Base-by-base conservation (phyloP, 2,113 vertebrate species). In the Seriola aureovittata region DNA sequence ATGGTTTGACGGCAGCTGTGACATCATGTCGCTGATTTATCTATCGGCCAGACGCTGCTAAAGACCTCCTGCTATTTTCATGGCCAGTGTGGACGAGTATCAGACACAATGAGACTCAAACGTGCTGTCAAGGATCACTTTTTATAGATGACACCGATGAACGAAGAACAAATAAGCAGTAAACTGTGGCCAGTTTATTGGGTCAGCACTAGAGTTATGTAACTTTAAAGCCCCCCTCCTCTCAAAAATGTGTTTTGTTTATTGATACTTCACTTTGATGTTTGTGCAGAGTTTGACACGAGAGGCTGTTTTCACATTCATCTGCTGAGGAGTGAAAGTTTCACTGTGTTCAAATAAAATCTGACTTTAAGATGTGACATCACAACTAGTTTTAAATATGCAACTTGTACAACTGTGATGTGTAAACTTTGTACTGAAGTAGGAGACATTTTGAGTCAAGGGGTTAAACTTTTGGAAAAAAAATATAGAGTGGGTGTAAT, bases 21-120 rank as follows among this genome's bases (percentile, higher is more conserved):
- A 93, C 85, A 85, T 91, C 89, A 91, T 88, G 87, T 1, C 1
- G 80, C 84, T 80, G 73, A 88, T 93, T 88, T 91, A 90, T 88
- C 86, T 48, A 8, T 86, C 65, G 42, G 58, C 50, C 88, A 87
- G 86, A 85, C 82, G 55, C 62, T 7, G 55, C 62, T 72, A 21
- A 83, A 87, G 76, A 73, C 63, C 77, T 83, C 32, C 81, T 59
- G 82, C 85, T 89, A 88, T 90, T 89, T 90, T 72, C 85, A 85
- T 14, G 69, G 48, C 23, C 58, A 19, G 60, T 12, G 69, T 9
- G 62, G 72, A 72, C 66, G 1, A 52, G 60, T 3, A 17, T 38
- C 4, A 19, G 48, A 76, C 86, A 82, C 88, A 69, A 75, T 59
- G 48, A 83, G 70, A 54, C 46, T 42, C 23, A 3, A 75, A 72